Evolutionary conservation across 2,888 invertebrate species (phyloP).

Genomic region (Blastobasis adustella): DNA sequence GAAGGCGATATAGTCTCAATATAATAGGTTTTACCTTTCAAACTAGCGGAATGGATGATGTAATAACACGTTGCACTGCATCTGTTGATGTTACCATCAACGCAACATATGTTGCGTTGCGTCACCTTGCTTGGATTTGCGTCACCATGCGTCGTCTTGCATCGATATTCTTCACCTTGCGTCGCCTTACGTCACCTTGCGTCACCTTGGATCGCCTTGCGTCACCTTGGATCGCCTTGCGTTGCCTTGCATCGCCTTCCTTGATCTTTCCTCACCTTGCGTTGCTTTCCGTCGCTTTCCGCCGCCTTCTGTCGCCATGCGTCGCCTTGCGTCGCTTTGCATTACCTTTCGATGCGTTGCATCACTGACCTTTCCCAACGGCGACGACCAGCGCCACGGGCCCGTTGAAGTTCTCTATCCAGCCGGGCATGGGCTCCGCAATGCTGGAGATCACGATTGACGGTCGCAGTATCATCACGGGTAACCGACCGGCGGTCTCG

Average conservation of each 20-base stretch:
- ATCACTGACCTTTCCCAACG: background rate
- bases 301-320: background rate
- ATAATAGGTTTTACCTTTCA: no score
- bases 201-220: background rate
- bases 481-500: background rate
- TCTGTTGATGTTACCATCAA: no score
- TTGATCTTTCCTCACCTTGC: background rate
- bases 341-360: background rate
- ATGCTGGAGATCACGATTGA: background rate
- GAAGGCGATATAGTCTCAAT: no score
- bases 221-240: background rate
- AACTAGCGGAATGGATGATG: no score
- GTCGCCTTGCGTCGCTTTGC: background rate
- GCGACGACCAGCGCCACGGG: background rate
- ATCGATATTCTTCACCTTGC: background rate
- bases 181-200: background rate
- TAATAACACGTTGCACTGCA: no score
- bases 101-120: no score
- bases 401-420: background rate
- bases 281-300: background rate
- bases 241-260: conserved; percentile 1
- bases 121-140: background rate
- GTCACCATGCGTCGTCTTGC: background rate
- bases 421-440: background rate
- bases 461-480: background rate